Evolutionary conservation across 92 coral and sea anemone genomes (phyloP), one percentile per base, ranked within the genome.

Genomic region (Galaxea fascicularis): DNA sequence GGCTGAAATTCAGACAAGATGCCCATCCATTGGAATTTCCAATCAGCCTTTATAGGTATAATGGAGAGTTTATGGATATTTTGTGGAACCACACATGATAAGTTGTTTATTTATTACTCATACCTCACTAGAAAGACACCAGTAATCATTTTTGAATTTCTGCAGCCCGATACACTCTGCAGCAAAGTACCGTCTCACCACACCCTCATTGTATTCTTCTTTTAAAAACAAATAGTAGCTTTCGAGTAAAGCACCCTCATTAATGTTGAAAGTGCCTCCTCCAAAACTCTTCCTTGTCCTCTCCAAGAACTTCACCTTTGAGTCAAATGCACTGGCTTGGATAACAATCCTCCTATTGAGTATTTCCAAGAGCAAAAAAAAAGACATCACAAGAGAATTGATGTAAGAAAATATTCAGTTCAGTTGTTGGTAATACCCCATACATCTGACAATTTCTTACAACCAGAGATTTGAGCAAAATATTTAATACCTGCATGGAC

Each of bases 251-350:
- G 46, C 45, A 65, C 46, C 71, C 39, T 65, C 47, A 29, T 41
- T 65, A 20, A 65, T 65, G 45, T 65, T 65, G 71, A 73, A 73
- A 21, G 59, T 49, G 58, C 63, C 63, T 0, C 26, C 65, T 0
- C 26, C 65, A 59, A 59, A 59, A 59, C 29, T 59, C 21, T 59
- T 59, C 28, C 78, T 22, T 8, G 78, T 73, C 78, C 15, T 46
- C 22, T 73, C 78, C 44, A 41, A 22, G 62, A 73, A 73, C 59
- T 73, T 73, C 16, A 73, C 31, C 63, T 41, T 73, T 17, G 17
- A 28, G 45, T 73, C 78, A 27, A 73, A 73, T 4, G 78, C 78
- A 54, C 78, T 73, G 18, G 62, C 78, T 39, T 59, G 78, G 9
- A 73, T 73, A 49, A 46, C 78, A 44, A 73, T 73, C n/a, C 63